Evolutionary conservation across 1,140 invertebrate species (phyloP).

Genomic region (Hormaphis cornu): DNA sequence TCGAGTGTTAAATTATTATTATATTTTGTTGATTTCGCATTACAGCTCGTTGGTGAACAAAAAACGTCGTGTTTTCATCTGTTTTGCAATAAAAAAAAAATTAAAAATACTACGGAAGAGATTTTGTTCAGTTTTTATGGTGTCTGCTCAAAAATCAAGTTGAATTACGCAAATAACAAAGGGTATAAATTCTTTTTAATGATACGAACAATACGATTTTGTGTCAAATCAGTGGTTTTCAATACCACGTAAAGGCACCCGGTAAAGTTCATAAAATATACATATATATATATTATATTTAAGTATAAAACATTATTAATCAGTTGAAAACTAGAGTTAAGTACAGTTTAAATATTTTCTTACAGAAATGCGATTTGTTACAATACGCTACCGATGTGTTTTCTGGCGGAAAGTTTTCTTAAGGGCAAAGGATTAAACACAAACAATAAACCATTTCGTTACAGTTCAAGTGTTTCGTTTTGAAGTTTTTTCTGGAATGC

Average conservation of each 20-base stretch:
- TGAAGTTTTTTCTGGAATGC: not conserved
- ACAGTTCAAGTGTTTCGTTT: constrained; percentile 1
- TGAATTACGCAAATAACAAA: too few relatives aligned
- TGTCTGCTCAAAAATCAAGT: too few relatives aligned
- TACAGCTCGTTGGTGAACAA: too few relatives aligned
- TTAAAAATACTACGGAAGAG: too few relatives aligned
- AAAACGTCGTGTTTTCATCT: too few relatives aligned
- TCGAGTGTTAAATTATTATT: too few relatives aligned
- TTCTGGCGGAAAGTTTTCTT: not conserved
- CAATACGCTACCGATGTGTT: not conserved
- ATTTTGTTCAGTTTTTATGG: too few relatives aligned
- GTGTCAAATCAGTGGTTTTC: not conserved
- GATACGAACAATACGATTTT: not conserved
- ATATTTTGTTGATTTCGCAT: too few relatives aligned
- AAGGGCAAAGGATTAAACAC: not conserved
- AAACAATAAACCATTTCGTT: not conserved
- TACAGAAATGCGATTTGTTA: constrained; percentile 3
- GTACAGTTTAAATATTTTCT: not conserved
- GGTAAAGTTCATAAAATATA: not conserved
- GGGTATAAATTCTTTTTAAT: not conserved
- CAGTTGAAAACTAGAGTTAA: constrained; percentile 9
- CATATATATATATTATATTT: too few relatives aligned
- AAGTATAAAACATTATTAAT: not conserved
- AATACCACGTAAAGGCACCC: not conserved
- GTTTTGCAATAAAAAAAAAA: too few relatives aligned